A percentile compares a stretch with the other conserved stretches of the same genome.
phyloP scores from a whole-genome alignment of 2,113 vertebrate genomes.

The Campylomormyrus tamandua region DNA sequence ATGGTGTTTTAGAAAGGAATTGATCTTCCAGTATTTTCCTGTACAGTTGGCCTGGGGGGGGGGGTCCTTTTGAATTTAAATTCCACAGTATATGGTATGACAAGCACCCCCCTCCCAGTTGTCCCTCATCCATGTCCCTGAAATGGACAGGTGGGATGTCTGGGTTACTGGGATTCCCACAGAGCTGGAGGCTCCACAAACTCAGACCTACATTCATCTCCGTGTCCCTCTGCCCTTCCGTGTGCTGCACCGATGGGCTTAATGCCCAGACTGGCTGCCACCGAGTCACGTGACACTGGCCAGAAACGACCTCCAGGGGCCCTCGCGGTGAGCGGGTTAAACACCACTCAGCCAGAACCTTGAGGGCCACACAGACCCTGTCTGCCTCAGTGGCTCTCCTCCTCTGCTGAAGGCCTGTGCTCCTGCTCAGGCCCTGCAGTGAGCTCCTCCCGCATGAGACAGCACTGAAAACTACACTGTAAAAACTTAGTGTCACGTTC shows the following conservation, averaged over 20 bases:
- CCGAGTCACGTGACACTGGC: background rate
- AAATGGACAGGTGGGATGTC: background rate
- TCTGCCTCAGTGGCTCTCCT: background rate
- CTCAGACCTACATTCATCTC: constrained; percentile 15
- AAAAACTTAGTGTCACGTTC: too few relatives aligned
- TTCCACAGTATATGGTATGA: background rate
- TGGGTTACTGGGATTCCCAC: constrained; percentile 33
- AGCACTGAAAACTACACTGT: background rate
- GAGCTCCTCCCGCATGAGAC: background rate
- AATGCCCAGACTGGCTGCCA: background rate
- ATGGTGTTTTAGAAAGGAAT: background rate
- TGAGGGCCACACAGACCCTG: background rate
- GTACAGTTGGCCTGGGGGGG: background rate
- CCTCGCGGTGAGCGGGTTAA: background rate
- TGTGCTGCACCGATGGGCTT: background rate
- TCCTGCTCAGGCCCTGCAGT: background rate
- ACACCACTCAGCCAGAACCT: background rate
- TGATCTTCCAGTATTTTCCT: background rate
- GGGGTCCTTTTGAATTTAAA: background rate
- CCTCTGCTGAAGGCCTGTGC: background rate
- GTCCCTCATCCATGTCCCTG: background rate
- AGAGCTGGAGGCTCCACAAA: constrained; percentile 46
- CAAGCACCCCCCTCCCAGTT: background rate
- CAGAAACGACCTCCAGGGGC: background rate
- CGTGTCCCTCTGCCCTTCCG: constrained; percentile 5